These are phyloP conservation scores for Dasyprocta punctata DNA, from an alignment of 2,113 vertebrate species.

Conservation along the genomic window DNA sequence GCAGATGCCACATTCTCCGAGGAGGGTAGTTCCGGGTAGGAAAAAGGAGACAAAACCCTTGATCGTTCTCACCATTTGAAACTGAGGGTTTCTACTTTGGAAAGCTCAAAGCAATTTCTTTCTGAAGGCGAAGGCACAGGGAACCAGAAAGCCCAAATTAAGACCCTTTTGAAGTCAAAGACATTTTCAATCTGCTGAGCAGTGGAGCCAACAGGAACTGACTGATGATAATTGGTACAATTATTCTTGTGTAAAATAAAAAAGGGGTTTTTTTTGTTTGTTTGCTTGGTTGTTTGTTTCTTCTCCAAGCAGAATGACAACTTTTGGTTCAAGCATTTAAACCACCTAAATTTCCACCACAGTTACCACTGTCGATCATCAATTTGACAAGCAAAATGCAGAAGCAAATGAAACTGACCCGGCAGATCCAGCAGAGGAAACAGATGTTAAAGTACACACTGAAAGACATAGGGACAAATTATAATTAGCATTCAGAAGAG, in stretches of 20 bases:
- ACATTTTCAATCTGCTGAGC: not conserved
- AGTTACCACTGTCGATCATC: no score
- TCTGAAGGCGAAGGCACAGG: not conserved
- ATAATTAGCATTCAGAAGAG: not conserved
- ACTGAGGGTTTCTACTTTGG: not conserved
- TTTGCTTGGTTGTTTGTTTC: not conserved
- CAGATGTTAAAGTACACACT: not conserved
- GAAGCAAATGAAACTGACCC: not conserved
- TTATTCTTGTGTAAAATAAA: not conserved
- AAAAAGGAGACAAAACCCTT: not conserved
- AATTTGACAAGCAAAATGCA: not conserved
- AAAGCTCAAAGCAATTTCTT: not conserved
- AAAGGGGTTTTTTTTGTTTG: not conserved
- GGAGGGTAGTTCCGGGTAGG: not conserved
- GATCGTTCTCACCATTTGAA: not conserved
- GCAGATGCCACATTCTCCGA: not conserved
- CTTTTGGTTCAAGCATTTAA: not conserved
- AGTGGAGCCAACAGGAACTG: accelerated
- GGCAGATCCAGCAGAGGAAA: not conserved
- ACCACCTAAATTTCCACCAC: not conserved
- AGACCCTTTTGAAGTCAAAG: not conserved
- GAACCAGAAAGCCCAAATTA: not conserved
- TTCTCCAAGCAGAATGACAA: not conserved
- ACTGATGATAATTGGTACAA: not conserved
- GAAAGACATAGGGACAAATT: not conserved